Evolutionary conservation across 2,113 vertebrate species (phyloP).

Genomic region (Lophochroa leadbeateri): DNA sequence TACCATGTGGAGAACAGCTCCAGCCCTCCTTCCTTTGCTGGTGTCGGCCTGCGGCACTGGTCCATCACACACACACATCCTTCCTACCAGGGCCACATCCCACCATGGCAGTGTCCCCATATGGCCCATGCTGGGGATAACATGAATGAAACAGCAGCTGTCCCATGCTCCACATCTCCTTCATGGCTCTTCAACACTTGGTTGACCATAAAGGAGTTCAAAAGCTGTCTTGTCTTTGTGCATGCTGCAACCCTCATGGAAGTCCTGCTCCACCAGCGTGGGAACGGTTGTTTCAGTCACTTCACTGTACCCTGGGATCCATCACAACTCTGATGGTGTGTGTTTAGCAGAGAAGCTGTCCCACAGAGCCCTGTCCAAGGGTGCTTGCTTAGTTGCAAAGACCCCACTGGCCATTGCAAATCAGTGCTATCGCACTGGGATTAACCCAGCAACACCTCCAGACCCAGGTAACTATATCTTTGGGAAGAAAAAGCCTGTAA

Average conservation of each 20-base stretch:
- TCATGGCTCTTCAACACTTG: neutral
- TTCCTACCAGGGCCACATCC: neutral
- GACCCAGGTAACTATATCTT: neutral
- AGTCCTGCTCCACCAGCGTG: neutral
- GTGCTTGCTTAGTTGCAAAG: neutral
- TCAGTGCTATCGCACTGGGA: neutral
- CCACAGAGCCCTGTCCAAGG: neutral
- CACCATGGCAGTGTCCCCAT: neutral
- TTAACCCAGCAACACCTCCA: neutral
- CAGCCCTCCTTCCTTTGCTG: neutral
- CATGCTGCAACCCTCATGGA: neutral
- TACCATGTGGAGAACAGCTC: neutral
- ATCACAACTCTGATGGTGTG: neutral
- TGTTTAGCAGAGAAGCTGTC: neutral
- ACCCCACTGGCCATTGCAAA: neutral
- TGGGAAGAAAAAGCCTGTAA: neutral
- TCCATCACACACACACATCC: no score
- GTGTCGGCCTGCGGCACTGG: neutral
- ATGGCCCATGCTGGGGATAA: neutral
- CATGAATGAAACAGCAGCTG: rapidly evolving
- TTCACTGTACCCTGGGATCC: neutral
- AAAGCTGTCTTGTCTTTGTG: neutral
- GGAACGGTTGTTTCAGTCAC: neutral
- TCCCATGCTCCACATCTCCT: neutral
- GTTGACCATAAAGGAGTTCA: neutral